Base-by-base conservation (phyloP, 2,113 vertebrate species). In the Hippocampus abdominalis region DNA sequence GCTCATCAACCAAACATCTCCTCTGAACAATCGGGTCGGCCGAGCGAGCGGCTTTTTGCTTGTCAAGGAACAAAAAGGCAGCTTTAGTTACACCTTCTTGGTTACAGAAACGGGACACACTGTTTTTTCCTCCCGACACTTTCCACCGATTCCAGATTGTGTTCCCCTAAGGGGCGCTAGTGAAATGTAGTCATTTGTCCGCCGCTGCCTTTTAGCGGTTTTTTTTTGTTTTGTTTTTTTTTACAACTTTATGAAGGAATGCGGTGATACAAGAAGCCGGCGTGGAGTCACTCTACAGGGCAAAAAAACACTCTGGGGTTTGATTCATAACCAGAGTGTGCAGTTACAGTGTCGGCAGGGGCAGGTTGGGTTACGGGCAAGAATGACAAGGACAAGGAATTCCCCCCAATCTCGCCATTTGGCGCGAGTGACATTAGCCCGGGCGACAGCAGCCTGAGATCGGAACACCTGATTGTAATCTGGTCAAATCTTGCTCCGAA, bases 51-150 rank as follows among this genome's bases (percentile, higher is more conserved):
- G 12, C 80, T 81, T 57, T 83, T 70, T 79, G 73, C 73, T 76
- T 83, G 68, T 78, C 76, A 73, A 60, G 20, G 65, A 84, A 91
- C 87, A 90, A 89, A 89, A 86, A 86, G 86, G 68, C 10, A 10
- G 86, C 79, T 90, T 80, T 23, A 57, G 84, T 92, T 90, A 84
- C 89, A 82, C 64, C 79, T 65, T 87, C 84, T 89, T 87, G 70
- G 89, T 89, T 90, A 88, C 89, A 75, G 90, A 89, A 90, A 91
- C 84, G 83, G 74, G 87, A 92, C 82, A 89, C 81, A 84, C 77
- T 86, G 81, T 90, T 91, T 91, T 91, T 91, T 85, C 82, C 80
- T 87, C 63, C 69, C 71, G 66, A 69, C 80, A 87, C 84, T 86
- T 88, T 86, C 81, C 49, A 83, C 80, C 73, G 66, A 86, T 83